A percentile compares a stretch with the other conserved stretches of the same genome.
Conservation (phyloP, 2,113 vertebrate species). For the Pandion haliaetus region DNA sequence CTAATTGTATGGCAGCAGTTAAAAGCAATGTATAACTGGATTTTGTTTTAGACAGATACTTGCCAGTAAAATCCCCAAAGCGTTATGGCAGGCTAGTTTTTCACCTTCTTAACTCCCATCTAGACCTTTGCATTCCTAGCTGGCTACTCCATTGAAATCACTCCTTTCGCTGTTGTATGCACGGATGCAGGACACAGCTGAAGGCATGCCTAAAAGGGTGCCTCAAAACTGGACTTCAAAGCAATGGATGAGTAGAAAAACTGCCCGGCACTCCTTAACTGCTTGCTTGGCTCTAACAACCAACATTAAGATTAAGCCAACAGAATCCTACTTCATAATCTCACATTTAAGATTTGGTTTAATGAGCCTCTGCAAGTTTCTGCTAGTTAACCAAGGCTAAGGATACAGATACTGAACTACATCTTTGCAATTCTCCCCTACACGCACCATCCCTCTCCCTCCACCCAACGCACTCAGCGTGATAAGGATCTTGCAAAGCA, state of each 20-base stretch:
- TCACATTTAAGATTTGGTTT: not conserved
- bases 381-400: not conserved
- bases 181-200: not conserved
- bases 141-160: not conserved
- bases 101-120: not conserved
- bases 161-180: not conserved
- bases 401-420: not conserved
- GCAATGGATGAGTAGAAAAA: not conserved
- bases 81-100: not conserved
- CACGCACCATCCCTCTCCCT: not conserved
- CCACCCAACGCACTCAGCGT: accelerated
- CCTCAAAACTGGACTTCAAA: not conserved
- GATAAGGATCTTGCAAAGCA: not conserved
- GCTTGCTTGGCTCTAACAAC: not conserved
- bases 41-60: not conserved
- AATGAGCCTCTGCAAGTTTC: not conserved
- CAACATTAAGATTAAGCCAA: not conserved
- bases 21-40: not conserved
- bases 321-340: not conserved
- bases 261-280: not conserved
- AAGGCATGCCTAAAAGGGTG: not conserved
- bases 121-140: not conserved
- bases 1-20: not conserved
- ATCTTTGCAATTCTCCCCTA: not conserved
- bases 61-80: not conserved